These are phyloP conservation scores for Folsomia candida DNA, from an alignment of 2,888 invertebrate species.

Conservation along the genomic window DNA sequence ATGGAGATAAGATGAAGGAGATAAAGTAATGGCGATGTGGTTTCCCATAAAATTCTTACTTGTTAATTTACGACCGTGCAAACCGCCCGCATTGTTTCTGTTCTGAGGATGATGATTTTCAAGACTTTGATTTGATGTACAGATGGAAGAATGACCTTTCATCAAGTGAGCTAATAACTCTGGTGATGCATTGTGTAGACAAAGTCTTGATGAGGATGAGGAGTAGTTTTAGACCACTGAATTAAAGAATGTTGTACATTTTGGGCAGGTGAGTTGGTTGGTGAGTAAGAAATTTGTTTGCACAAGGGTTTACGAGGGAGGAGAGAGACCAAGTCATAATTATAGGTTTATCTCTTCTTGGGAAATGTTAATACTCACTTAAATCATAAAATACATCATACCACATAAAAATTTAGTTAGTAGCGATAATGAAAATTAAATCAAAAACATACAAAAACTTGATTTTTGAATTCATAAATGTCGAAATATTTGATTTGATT, in stretches of 20 bases:
- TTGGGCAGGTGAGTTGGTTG: neutral
- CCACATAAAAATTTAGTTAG: neutral
- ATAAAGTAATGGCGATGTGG: neutral
- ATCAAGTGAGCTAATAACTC: neutral
- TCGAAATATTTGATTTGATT: no score
- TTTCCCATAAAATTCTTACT: neutral
- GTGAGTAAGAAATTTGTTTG: slow-evolving; percentile 37
- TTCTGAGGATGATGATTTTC: neutral
- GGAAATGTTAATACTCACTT: slow-evolving; percentile 22
- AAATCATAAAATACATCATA: slow-evolving; percentile 1
- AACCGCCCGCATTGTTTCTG: neutral
- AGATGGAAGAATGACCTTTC: neutral
- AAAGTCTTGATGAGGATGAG: neutral
- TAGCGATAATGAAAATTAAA: neutral
- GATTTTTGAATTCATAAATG: neutral
- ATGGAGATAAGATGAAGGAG: neutral
- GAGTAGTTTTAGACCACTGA: neutral
- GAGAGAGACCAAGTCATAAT: slow-evolving; percentile 44
- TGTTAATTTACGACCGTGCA: neutral
- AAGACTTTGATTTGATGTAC: no score
- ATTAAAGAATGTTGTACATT: neutral
- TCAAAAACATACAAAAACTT: neutral
- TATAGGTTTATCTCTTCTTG: slow-evolving; percentile 36
- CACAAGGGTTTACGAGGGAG: slow-evolving; percentile 46
- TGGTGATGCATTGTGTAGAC: neutral